These are phyloP conservation scores for Bucco capensis DNA, from an alignment of 2,113 vertebrate species.

Conservation along the genomic window DNA sequence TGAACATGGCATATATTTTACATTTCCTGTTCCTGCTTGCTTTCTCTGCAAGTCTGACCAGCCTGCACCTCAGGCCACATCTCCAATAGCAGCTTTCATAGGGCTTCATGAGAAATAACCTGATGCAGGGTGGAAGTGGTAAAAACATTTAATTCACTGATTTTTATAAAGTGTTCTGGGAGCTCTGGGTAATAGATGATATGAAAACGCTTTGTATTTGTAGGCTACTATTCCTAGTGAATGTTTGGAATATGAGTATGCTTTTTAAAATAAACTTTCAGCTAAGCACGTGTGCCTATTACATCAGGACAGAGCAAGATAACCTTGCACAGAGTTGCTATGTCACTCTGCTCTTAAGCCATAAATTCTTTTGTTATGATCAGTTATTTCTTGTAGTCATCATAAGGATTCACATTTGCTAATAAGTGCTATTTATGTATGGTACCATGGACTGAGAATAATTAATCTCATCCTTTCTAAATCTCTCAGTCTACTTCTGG, in stretches of 20 bases:
- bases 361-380: constrained; percentile 1
- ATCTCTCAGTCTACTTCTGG: background rate
- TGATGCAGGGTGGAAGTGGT: background rate
- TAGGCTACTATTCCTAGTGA: background rate
- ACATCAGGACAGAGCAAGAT: background rate
- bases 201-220: background rate
- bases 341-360: constrained; percentile 5
- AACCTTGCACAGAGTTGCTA: background rate
- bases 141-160: background rate
- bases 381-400: background rate
- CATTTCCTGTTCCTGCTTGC: background rate
- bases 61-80: background rate
- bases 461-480: background rate
- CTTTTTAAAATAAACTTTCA: constrained; percentile 1
- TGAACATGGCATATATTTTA: background rate
- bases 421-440: background rate
- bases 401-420: background rate
- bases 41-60: background rate
- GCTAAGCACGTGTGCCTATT: background rate
- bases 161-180: background rate
- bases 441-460: background rate
- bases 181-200: background rate
- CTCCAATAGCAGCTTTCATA: background rate
- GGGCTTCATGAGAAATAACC: background rate
- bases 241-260: background rate